A percentile compares a stretch with the other conserved stretches of the same genome.
Evolutionary conservation across 2,113 vertebrate genomes (phyloP).

Genomic region (Perca flavescens): DNA sequence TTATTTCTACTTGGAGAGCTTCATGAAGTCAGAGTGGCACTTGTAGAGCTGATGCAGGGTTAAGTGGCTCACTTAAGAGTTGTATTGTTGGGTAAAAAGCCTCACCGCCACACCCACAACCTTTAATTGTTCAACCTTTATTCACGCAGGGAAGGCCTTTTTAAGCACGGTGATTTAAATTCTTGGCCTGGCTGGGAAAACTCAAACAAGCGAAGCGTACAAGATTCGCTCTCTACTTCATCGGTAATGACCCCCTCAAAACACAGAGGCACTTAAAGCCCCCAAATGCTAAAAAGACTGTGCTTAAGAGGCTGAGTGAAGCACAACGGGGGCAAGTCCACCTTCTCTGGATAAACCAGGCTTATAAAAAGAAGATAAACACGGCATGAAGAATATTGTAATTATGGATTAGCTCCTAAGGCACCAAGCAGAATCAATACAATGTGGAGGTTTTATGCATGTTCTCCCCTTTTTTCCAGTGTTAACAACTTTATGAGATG

Average conservation of each 20-base stretch:
- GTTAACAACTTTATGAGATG: not conserved
- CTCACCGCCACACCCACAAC: constrained; percentile 23
- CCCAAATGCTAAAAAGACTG: constrained; percentile 24
- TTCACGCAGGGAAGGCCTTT: constrained; percentile 25
- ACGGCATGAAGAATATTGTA: not conserved
- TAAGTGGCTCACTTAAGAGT: constrained; percentile 45
- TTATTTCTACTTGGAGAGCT: constrained; percentile 28
- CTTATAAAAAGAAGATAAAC: not conserved
- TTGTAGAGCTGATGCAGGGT: constrained; percentile 21
- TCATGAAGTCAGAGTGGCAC: not conserved
- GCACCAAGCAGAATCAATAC: constrained; percentile 25
- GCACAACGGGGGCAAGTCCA: constrained; percentile 8
- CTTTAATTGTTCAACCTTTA: constrained; percentile 57
- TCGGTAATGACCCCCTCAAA: constrained; percentile 66
- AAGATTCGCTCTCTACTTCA: constrained; percentile 43
- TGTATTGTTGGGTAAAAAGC: constrained; percentile 27
- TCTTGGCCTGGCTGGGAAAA: constrained; percentile 24
- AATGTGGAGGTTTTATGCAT: constrained; percentile 12
- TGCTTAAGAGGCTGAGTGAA: constrained; percentile 22
- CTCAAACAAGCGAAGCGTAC: constrained; percentile 29
- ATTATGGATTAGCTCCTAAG: constrained; percentile 29
- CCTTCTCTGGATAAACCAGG: not conserved
- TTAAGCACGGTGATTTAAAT: constrained; percentile 21
- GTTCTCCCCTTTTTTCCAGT: not conserved
- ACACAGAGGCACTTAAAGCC: constrained; percentile 60